A percentile compares a stretch with the other conserved stretches of the same genome.
Evolutionary conservation across 2,113 vertebrate species (phyloP).

Genomic region (Stomatorhinus ivindoensis): DNA sequence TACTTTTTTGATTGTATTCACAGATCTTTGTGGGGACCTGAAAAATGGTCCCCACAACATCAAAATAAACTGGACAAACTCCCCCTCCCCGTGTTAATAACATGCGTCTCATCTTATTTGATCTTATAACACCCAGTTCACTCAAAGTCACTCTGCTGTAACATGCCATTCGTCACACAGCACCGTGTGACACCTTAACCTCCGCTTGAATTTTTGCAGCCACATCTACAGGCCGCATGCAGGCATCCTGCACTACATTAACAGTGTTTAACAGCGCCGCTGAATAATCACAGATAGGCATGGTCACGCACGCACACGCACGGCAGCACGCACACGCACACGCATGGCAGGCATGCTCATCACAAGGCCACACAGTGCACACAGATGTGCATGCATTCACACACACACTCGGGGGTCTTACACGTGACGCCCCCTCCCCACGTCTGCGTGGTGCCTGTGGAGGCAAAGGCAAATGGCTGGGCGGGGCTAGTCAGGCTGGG

Average conservation of each 20-base stretch:
- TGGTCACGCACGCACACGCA: background rate
- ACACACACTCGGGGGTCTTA: slow-evolving; percentile 35
- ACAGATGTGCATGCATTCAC: background rate
- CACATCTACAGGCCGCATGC: background rate
- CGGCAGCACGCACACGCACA: background rate
- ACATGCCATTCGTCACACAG: background rate
- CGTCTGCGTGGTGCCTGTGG: slow-evolving; percentile 34
- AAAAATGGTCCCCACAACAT: too few relatives aligned
- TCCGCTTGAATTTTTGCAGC: background rate
- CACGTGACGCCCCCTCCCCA: slow-evolving; percentile 56
- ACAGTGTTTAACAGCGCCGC: background rate
- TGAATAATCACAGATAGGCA: too few relatives aligned
- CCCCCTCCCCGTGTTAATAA: background rate
- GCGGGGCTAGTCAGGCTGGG: slow-evolving; percentile 45
- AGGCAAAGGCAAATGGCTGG: slow-evolving; percentile 41
- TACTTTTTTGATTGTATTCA: too few relatives aligned
- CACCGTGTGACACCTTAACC: background rate
- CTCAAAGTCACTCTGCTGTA: background rate
- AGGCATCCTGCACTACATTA: background rate
- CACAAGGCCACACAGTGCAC: background rate
- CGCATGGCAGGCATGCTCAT: background rate
- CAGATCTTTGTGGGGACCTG: too few relatives aligned
- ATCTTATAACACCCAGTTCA: background rate
- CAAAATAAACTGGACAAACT: background rate
- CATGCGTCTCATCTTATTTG: background rate